phyloP scores from a whole-genome alignment of 2,888 invertebrate genomes.

The Hydropsyche betteni region DNA sequence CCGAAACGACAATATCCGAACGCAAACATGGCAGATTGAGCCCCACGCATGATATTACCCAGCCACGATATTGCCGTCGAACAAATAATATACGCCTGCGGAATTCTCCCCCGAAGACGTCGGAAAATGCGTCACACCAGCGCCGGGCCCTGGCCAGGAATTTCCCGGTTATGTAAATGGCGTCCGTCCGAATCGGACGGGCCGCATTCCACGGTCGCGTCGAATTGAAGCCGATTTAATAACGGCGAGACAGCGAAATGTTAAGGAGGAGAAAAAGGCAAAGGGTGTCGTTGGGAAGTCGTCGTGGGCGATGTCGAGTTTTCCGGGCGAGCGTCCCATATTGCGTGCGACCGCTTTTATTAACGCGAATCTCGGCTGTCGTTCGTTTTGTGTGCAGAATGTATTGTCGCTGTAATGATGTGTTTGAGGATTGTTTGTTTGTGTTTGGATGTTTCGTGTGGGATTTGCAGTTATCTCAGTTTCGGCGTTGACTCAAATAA shows the following conservation, averaged over 20 bases:
- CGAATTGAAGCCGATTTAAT: constrained; percentile 65
- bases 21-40: constrained; percentile 9
- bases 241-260: constrained; percentile 55
- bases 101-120: constrained; percentile 28
- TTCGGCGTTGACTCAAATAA: constrained; percentile 18
- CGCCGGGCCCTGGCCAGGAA: too few species aligned
- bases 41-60: constrained; percentile 43
- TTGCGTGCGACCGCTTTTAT: too few species aligned
- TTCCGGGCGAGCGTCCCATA: too few species aligned
- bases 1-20: not conserved
- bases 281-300: constrained; percentile 56
- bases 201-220: constrained; percentile 39
- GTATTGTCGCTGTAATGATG: too few species aligned
- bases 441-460: not conserved
- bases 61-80: constrained; percentile 38
- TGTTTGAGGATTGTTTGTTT: too few species aligned
- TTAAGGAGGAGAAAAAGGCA: too few species aligned
- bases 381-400: too few species aligned
- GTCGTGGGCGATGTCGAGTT: too few species aligned
- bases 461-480: not conserved
- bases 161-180: constrained; percentile 25
- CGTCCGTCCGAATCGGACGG: constrained; percentile 22
- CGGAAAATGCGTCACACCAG: not conserved
- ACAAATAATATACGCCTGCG: constrained; percentile 41
- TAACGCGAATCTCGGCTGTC: too few species aligned